These are phyloP conservation scores for Cylas formicarius DNA, from an alignment of 1,140 invertebrate species.

Conservation along the genomic window DNA sequence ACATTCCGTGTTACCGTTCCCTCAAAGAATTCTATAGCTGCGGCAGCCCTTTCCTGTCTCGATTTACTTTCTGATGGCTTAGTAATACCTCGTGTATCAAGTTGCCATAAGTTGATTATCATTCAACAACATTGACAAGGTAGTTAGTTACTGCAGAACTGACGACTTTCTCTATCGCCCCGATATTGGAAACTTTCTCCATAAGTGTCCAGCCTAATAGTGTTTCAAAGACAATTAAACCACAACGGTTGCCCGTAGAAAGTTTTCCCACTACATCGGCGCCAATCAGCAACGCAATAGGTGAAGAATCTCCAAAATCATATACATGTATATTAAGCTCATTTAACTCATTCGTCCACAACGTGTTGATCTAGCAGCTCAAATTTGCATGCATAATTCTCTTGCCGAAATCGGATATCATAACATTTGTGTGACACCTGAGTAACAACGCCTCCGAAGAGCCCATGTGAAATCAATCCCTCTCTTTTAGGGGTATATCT, in stretches of 20 bases:
- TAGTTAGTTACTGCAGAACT: neutral
- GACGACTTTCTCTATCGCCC: neutral
- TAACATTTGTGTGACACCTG: slow-evolving; percentile 10
- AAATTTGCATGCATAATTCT: slow-evolving; percentile 12
- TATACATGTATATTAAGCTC: slow-evolving; percentile 1
- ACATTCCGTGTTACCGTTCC: neutral
- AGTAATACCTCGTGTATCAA: too few relatives aligned
- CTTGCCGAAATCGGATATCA: slow-evolving; percentile 1
- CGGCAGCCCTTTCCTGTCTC: neutral
- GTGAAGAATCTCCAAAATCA: slow-evolving; percentile 2
- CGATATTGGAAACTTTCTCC: slow-evolving; percentile 23
- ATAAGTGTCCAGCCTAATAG: slow-evolving; percentile 35
- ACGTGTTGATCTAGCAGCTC: slow-evolving; percentile 16
- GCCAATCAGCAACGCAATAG: slow-evolving; percentile 22
- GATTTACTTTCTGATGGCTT: too few relatives aligned
- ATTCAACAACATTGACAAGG: too few relatives aligned
- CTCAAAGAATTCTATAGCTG: neutral
- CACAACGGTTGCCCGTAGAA: slow-evolving; percentile 29
- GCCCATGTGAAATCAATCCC: slow-evolving; percentile 7
- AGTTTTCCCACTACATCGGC: slow-evolving; percentile 36
- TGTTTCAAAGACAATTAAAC: slow-evolving; percentile 34
- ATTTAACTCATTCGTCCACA: slow-evolving; percentile 11
- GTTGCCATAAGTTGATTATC: too few relatives aligned
- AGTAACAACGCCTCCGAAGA: slow-evolving; percentile 8
- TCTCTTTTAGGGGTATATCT: neutral